Conservation (phyloP, 2,888 invertebrate species). For the Drosophila lacicola region DNA sequence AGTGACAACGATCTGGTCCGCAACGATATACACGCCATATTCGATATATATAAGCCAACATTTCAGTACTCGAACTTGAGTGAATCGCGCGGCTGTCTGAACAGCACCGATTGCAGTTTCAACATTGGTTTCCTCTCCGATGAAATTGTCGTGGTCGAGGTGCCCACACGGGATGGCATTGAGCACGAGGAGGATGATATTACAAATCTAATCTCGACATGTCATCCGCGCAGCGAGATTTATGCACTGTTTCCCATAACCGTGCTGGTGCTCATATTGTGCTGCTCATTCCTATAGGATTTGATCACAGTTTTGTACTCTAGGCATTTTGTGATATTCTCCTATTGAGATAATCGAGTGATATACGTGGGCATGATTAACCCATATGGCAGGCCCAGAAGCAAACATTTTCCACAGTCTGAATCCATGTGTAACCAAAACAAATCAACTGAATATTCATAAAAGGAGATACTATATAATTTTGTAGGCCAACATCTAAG, state of each 20-base stretch:
- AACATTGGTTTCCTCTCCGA: slow-evolving; percentile 90
- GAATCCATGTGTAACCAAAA: slow-evolving; percentile 54
- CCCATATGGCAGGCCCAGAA: slow-evolving; percentile 48
- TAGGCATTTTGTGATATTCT: slow-evolving; percentile 68
- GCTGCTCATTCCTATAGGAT: slow-evolving; percentile 91
- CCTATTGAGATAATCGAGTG: slow-evolving; percentile 62
- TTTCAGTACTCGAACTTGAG: slow-evolving; percentile 88
- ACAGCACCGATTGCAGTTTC: slow-evolving; percentile 92
- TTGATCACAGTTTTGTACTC: slow-evolving; percentile 12
- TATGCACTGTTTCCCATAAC: slow-evolving; percentile 93
- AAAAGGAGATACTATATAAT: slow-evolving; percentile 10
- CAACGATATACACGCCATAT: slow-evolving; percentile 93
- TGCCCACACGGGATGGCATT: slow-evolving; percentile 92
- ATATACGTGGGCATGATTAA: slow-evolving; percentile 52
- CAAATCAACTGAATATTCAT: slow-evolving; percentile 54
- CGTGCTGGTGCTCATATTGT: slow-evolving; percentile 90
- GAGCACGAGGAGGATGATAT: slow-evolving; percentile 91
- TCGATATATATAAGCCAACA: slow-evolving; percentile 94
- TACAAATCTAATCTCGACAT: slow-evolving; percentile 90
- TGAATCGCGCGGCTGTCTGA: slow-evolving; percentile 88
- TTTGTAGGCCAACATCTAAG: slow-evolving; percentile 29
- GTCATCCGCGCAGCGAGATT: slow-evolving; percentile 91
- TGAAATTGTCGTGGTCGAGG: slow-evolving; percentile 93
- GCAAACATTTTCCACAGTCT: slow-evolving; percentile 58
- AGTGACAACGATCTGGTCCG: slow-evolving; percentile 92